phyloP scores from a whole-genome alignment of 2,113 vertebrate genomes.

The Carassius carassius region DNA sequence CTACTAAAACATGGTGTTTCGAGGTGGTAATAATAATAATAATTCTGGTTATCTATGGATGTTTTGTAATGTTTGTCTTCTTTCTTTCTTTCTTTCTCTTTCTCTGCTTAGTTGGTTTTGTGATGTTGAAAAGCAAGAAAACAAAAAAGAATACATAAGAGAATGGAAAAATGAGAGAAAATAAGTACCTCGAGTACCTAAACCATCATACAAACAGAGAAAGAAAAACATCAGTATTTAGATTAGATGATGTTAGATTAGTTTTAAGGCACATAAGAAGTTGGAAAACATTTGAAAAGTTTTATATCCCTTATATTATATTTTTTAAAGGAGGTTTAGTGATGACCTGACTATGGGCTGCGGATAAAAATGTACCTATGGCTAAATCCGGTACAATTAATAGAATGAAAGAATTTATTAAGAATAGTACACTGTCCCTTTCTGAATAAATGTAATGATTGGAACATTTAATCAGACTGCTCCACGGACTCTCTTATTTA shows the following conservation, averaged over 20 bases:
- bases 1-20: neutral
- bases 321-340: neutral
- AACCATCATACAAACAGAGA: neutral
- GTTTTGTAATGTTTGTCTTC: slow-evolving; percentile 1
- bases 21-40: too few species aligned
- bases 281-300: neutral
- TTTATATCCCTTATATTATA: too few species aligned
- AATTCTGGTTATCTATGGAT: neutral
- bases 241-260: neutral
- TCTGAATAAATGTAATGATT: too few species aligned
- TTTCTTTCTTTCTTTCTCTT: neutral
- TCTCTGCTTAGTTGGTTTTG: neutral
- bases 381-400: neutral
- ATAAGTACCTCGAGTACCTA: neutral
- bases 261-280: neutral
- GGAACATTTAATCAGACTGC: neutral
- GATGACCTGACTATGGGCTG: neutral
- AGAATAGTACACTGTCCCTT: too few species aligned
- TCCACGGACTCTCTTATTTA: neutral
- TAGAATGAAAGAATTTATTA: neutral
- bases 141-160: neutral
- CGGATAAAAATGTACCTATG: neutral
- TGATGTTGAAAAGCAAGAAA: neutral
- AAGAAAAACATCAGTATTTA: neutral
- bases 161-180: neutral